A percentile compares a stretch with the other conserved stretches of the same genome.
These are phyloP conservation scores for Sparus aurata DNA, from an alignment of 2,797 vertebrate species.

Conservation along the genomic window DNA sequence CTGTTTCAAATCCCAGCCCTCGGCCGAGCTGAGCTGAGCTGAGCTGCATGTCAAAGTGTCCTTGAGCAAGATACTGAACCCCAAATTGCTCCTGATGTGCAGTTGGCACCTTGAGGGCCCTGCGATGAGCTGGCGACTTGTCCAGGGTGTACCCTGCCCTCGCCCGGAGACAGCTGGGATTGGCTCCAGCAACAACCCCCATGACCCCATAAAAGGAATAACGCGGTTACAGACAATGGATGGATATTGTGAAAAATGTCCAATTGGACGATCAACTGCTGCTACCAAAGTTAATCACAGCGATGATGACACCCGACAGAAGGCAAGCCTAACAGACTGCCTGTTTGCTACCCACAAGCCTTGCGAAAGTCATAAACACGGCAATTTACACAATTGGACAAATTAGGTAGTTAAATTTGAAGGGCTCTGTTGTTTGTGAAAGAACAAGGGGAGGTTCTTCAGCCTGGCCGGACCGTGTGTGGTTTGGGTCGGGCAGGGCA, in stretches of 20 bases:
- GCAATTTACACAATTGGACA: slow-evolving; percentile 60
- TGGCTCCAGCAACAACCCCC: too few species aligned
- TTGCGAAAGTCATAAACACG: slow-evolving; percentile 52
- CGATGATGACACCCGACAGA: slow-evolving; percentile 12
- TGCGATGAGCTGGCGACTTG: too few species aligned
- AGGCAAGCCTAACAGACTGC: slow-evolving; percentile 26
- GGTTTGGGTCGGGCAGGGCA: slow-evolving; percentile 57
- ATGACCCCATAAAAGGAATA: too few species aligned
- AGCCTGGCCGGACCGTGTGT: slow-evolving; percentile 48
- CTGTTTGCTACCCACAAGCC: slow-evolving; percentile 39
- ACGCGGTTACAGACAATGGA: too few species aligned
- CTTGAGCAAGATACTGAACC: too few species aligned
- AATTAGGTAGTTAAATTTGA: slow-evolving; percentile 59
- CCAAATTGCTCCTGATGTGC: too few species aligned
- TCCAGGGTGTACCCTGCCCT: too few species aligned
- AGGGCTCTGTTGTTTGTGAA: slow-evolving; percentile 53
- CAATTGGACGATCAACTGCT: neutral
- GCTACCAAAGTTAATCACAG: slow-evolving; percentile 5
- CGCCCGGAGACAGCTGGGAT: too few species aligned
- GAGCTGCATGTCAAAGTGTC: too few species aligned
- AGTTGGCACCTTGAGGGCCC: too few species aligned
- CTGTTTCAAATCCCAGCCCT: too few species aligned
- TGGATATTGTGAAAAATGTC: neutral
- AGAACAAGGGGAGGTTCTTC: slow-evolving; percentile 58
- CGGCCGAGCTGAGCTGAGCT: too few species aligned